These are phyloP conservation scores for Triops longicaudatus DNA, from an alignment of 1,140 invertebrate species.

Conservation along the genomic window DNA sequence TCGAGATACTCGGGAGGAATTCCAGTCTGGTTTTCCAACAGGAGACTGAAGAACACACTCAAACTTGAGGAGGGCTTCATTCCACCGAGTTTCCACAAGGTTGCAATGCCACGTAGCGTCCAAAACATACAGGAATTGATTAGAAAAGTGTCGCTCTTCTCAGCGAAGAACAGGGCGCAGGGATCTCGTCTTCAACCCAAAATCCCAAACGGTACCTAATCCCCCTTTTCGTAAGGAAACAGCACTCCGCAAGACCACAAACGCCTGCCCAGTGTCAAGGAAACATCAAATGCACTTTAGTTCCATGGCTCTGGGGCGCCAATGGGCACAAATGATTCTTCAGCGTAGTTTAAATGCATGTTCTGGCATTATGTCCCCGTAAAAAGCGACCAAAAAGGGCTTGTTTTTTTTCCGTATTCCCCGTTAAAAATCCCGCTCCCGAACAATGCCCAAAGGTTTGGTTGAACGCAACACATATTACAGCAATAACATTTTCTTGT, in stretches of 20 bases:
- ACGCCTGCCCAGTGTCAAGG: neutral
- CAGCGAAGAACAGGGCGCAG: too few species aligned
- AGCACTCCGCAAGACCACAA: neutral
- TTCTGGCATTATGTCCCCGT: constrained; percentile 4
- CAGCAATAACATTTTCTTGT: neutral
- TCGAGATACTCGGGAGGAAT: neutral
- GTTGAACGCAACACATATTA: neutral
- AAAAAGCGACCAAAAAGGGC: neutral
- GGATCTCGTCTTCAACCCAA: too few species aligned
- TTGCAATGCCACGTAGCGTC: too few species aligned
- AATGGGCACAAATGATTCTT: constrained; percentile 8
- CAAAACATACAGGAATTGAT: too few species aligned
- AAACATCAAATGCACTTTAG: neutral
- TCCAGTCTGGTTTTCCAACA: neutral
- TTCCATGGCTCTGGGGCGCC: constrained; percentile 4
- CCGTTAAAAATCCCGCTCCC: neutral
- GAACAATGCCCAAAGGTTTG: neutral
- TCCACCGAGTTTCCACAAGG: too few species aligned
- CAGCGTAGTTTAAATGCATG: neutral
- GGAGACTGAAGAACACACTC: neutral
- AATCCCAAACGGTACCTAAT: too few species aligned
- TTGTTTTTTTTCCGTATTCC: neutral
- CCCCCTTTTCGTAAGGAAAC: too few species aligned
- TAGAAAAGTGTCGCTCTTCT: too few species aligned
- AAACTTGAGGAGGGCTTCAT: too few species aligned